A percentile compares a stretch with the other conserved stretches of the same genome.
Evolutionary conservation across 2,797 vertebrate species (phyloP).

Genomic region (Heteromormyrus szaboi): DNA sequence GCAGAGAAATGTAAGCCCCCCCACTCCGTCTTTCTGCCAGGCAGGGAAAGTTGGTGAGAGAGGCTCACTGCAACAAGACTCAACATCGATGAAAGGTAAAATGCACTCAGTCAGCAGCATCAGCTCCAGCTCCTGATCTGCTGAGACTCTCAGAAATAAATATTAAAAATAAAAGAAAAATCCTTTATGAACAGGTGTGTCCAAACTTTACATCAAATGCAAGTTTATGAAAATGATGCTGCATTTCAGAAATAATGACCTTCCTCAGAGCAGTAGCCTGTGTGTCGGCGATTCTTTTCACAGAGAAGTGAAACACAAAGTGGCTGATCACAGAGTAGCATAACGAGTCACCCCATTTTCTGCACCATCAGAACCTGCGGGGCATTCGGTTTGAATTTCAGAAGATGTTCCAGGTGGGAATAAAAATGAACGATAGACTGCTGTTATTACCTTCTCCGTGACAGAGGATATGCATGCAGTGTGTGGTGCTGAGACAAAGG

Average conservation of each 20-base stretch:
- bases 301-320: not conserved
- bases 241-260: not conserved
- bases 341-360: not conserved
- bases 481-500: not conserved
- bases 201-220: not conserved
- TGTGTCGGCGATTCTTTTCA: not conserved
- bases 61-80: not conserved
- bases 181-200: not conserved
- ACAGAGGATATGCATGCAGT: not conserved
- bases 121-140: conserved; percentile 25
- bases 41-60: not conserved
- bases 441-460: not conserved
- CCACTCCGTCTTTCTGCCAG: conserved; percentile 7
- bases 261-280: not conserved
- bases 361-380: not conserved
- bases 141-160: conserved; percentile 13
- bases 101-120: conserved; percentile 44
- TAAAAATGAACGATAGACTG: not conserved
- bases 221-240: not conserved
- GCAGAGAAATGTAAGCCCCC: not conserved
- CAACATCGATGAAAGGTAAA: not conserved
- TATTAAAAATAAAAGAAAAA: not conserved
- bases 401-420: not conserved
- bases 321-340: not conserved
- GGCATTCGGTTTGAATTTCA: not conserved